Percentiles rank a stretch among this genome's conserved stretches.
Evolutionary conservation across 2,113 vertebrate genomes (phyloP).

Genomic region (Tretioscincus oriximinensis): DNA sequence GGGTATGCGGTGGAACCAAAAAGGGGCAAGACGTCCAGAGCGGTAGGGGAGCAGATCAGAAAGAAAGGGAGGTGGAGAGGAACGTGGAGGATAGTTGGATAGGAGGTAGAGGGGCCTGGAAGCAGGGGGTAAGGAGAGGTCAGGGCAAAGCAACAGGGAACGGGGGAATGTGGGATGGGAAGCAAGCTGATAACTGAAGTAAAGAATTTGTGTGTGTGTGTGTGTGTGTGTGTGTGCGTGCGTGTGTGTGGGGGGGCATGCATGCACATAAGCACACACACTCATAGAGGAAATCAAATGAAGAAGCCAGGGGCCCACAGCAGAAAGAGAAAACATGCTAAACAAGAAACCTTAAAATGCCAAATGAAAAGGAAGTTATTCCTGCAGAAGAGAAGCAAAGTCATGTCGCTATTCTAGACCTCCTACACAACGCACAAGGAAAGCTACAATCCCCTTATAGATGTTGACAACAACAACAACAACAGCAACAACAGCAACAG

Average conservation of each 20-base stretch:
- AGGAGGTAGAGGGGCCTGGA: constrained; percentile 6
- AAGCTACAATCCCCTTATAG: no score
- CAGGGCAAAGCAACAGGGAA: neutral
- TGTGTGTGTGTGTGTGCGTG: no score
- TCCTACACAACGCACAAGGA: no score
- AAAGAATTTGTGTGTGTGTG: no score
- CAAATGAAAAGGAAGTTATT: neutral
- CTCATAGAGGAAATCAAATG: neutral
- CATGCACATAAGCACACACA: no score
- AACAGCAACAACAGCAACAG: no score
- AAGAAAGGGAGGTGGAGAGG: neutral
- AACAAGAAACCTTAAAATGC: no score
- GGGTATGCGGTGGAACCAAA: neutral
- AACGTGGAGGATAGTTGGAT: neutral
- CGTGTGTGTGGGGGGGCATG: neutral
- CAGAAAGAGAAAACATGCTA: no score
- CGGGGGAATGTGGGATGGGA: neutral
- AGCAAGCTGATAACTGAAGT: neutral
- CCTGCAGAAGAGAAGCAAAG: neutral
- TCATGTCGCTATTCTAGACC: neutral
- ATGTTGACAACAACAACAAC: no score
- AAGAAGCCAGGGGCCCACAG: neutral
- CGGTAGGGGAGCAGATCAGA: constrained; percentile 12
- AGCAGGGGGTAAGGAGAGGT: neutral
- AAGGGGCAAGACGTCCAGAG: neutral